Base-by-base conservation (phyloP, 2,888 invertebrate species). In the Cryptocephalus primarius region DNA sequence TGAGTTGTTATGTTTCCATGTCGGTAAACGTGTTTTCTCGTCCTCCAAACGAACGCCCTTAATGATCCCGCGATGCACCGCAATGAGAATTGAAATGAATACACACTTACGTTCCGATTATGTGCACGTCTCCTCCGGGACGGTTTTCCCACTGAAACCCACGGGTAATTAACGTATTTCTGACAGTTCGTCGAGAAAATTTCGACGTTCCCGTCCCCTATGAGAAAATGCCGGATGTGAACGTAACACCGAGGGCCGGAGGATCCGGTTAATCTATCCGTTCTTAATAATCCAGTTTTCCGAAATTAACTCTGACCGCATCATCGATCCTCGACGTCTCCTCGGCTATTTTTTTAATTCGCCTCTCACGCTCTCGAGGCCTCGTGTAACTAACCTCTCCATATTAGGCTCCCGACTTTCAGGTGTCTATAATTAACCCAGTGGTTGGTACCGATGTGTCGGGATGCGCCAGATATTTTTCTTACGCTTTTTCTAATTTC, bases 51-150 rank as follows among this genome's bases (percentile, higher is more conserved):
- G 68, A 74, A 74, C 74, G 74, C 75, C 74, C 74, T 72, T 72
- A 70, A 72, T 70, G 72, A 71, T 72, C 72, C 70, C 70, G 75
- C 75, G 77, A 76, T 76, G 76, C 73, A 76, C 22, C 22, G 75
- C 76, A 77, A 76, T 78, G 77, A 77, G 78, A 78, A 76, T 43
- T 4, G 43, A 22, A 22, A 22, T 6, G 22, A 22, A 22, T 6
- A 22, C 22, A 22, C 22, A 22, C 22, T 22, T 6, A 6, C 22
- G 3, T 2, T 22, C 22, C 22, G 22, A 6, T 22, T 22, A 22
- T 22, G 22, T 22, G 22, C 22, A 22, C 22, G 22, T 22, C 22
- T 22, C 6, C 22, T 22, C 22, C 22, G 22, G 22, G 22, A 22
- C 22, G 22, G 22, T 22, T 22, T 22, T 22, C 22, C 22, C 22